Evolutionary conservation across 2,113 vertebrate genomes (phyloP), one percentile per base, ranked within the genome.

Genomic region (Prunella fulvescens): DNA sequence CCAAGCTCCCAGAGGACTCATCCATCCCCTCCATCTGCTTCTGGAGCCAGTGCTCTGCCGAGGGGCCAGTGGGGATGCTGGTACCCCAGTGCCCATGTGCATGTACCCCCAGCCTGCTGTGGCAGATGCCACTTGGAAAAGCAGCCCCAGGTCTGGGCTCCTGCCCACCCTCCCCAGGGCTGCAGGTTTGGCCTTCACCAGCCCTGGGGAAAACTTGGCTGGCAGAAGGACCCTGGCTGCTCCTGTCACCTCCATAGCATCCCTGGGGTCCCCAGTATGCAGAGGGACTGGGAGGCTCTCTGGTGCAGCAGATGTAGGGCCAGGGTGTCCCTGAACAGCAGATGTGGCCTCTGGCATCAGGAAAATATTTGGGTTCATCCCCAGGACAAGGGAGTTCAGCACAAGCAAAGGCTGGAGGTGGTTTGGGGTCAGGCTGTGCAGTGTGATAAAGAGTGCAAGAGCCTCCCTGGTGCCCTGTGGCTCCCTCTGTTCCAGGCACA

Each of bases 311-410:
- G 45, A 4, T 17, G 16, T 10, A 16, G 57, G n/a, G 14, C 29
- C 19, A 8, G 8, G 40, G 5, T 40, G 24, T 25, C 3, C 2
- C 51, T 58, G 64, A n/a, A 45, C 25, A 42, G 73, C 19, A 73
- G 42, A 9, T 42, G 47, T 47, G 61, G 37, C 40, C 62, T 35
- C n/a, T 88, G 73, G 31, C 48, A 65, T 40, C 50, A 53, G 50
- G 58, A 25, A 82, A 25, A 31, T 1, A 0, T 42, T 29, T 9
- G 45, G 23, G 15, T 18, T 76, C 6, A 3, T n/a, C 15, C 24
- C 19, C n/a, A 13, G 42, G 14, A 22, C 0, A 1, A 37, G 11
- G 11, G 31, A 26, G 1, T 28, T 28, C 4, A 19, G 81, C 3
- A 1, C 53, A 57, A 47, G 39, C 69, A 24, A 20, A 24, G 26